A percentile compares a stretch with the other conserved stretches of the same genome.
phyloP scores from a whole-genome alignment of 2,113 vertebrate genomes.

The Nipponia nippon region DNA sequence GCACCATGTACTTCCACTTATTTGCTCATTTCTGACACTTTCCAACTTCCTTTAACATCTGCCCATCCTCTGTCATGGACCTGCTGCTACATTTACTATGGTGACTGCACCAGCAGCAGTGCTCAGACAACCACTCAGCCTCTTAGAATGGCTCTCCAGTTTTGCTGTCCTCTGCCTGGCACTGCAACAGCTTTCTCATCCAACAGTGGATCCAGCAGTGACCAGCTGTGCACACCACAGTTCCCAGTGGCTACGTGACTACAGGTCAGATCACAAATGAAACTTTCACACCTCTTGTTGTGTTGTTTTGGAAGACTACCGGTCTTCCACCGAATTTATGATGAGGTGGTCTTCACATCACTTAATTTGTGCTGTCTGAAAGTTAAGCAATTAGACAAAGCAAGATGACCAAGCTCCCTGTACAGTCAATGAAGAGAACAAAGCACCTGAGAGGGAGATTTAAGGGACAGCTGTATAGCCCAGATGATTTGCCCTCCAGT shows the following conservation, averaged over 20 bases:
- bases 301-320: not conserved
- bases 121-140: no score
- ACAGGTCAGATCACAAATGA: not conserved
- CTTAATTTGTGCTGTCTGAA: not conserved
- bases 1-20: not conserved
- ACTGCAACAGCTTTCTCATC: not conserved
- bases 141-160: not conserved
- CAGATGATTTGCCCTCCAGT: not conserved
- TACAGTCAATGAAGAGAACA: not conserved
- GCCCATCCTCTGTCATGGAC: not conserved
- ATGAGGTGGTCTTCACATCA: not conserved
- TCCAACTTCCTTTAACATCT: not conserved
- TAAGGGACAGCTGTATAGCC: not conserved
- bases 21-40: not conserved
- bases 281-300: not conserved
- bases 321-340: not conserved
- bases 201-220: not conserved
- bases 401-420: not conserved
- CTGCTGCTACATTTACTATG: not conserved
- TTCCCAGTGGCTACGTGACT: not conserved
- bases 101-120: not conserved
- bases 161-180: not conserved
- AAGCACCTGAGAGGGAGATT: not conserved
- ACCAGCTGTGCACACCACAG: not conserved
- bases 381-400: not conserved